These are phyloP conservation scores for Drosophila asahinai DNA, from an alignment of 1,140 invertebrate species.

Conservation along the genomic window DNA sequence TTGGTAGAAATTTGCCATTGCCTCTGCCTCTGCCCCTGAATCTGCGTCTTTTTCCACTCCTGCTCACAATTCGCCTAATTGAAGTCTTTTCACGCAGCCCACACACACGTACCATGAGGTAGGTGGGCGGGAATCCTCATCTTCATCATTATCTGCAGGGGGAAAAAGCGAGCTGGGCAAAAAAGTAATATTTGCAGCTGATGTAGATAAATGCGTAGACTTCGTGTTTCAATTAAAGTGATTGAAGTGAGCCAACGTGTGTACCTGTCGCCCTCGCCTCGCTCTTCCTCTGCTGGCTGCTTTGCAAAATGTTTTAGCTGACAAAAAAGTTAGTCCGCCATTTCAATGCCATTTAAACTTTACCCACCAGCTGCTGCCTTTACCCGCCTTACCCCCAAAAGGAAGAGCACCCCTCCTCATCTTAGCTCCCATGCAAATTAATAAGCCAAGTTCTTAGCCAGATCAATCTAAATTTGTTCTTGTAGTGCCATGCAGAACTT, in stretches of 20 bases:
- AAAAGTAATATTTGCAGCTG: conserved; percentile 81
- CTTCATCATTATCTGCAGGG: conserved; percentile 54
- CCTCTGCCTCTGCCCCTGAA: conserved; percentile 9
- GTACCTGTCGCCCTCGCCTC: conserved; percentile 7
- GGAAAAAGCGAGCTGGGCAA: conserved; percentile 5
- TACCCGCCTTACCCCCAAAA: background rate
- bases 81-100: conserved; percentile 75
- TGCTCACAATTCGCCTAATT: conserved; percentile 72
- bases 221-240: conserved; percentile 84
- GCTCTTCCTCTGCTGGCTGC: background rate
- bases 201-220: conserved; percentile 83
- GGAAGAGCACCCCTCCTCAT: too few species aligned
- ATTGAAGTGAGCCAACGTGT: conserved; percentile 68
- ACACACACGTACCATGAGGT: conserved; percentile 31
- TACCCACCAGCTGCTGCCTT: conserved; percentile 43
- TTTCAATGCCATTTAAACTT: conserved; percentile 67
- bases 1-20: conserved; percentile 21
- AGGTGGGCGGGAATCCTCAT: conserved; percentile 2
- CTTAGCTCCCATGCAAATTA: conserved; percentile 62
- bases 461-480: conserved; percentile 78
- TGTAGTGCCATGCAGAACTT: conserved; percentile 51
- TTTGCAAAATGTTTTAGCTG: conserved; percentile 72
- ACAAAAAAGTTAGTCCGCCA: conserved; percentile 58
- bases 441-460: conserved; percentile 69
- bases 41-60: conserved; percentile 18